Evolutionary conservation across 2,888 invertebrate species (phyloP), one percentile per base, ranked within the genome.

Genomic region (Mystacides longicornis): DNA sequence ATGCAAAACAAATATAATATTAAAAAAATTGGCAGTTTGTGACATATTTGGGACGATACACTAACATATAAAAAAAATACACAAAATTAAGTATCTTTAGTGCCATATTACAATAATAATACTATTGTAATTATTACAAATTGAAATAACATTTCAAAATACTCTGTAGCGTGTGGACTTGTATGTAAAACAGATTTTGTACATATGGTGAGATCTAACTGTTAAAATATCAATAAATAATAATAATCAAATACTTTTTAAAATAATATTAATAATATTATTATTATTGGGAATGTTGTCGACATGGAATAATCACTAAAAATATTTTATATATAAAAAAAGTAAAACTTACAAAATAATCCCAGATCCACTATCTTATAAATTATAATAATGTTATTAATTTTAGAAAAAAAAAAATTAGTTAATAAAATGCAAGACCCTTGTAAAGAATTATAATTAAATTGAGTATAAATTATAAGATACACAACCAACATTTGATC

Each of bases 131-230:
- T n/a, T n/a, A n/a, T n/a, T n/a, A n/a, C n/a, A n/a, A n/a, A n/a
- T n/a, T n/a, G n/a, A n/a, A n/a, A n/a, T n/a, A n/a, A n/a, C n/a
- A n/a, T n/a, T n/a, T n/a, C n/a, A n/a, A n/a, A n/a, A n/a, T n/a
- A n/a, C n/a, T n/a, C n/a, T n/a, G n/a, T n/a, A n/a, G n/a, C n/a
- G n/a, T n/a, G n/a, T n/a, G n/a, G n/a, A n/a, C n/a, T n/a, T n/a
- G n/a, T n/a, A n/a, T n/a, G n/a, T n/a, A n/a, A n/a, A n/a, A n/a
- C n/a, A n/a, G n/a, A n/a, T 16, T 37, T 37, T 37, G 37, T 37
- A 37, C 37, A 37, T 37, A 37, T 37, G 37, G 37, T 37, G 37
- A 37, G 37, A 37, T 37, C 37, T 37, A n/a, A 37, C n/a, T n/a
- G n/a, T n/a, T n/a, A 37, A 37, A 37, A 27, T 27, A 37, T n/a